These are phyloP conservation scores for Pseudorhombus dupliciocellatus DNA, from an alignment of 2,113 vertebrate genomes.

Conservation along the genomic window DNA sequence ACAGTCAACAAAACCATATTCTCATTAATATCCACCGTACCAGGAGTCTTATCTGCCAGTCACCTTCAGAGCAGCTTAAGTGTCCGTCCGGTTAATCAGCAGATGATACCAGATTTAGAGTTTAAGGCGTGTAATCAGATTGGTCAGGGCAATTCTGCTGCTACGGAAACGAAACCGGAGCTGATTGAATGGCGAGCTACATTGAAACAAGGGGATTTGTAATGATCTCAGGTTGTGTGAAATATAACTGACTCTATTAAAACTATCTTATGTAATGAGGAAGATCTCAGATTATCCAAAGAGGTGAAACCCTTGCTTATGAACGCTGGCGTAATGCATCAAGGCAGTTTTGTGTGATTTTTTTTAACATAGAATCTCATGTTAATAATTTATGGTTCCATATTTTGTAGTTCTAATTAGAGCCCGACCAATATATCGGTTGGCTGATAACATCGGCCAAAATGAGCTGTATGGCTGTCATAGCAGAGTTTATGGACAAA, in stretches of 20 bases:
- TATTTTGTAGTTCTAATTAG: neutral
- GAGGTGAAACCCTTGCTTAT: conserved; percentile 17
- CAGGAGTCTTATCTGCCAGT: conserved; percentile 24
- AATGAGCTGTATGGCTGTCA: neutral
- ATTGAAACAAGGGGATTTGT: conserved; percentile 9
- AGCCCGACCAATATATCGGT: neutral
- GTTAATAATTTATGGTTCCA: neutral
- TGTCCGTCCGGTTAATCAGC: conserved; percentile 27
- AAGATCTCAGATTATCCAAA: conserved; percentile 9
- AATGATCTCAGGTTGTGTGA: conserved; percentile 28
- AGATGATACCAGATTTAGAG: conserved; percentile 49
- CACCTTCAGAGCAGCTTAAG: conserved; percentile 32
- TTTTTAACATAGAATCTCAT: neutral
- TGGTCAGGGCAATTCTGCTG: conserved; percentile 48
- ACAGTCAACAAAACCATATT: conserved; percentile 13
- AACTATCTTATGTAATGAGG: neutral
- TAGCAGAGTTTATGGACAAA: neutral
- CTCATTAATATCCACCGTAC: conserved; percentile 22
- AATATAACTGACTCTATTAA: conserved; percentile 17
- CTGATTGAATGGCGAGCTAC: conserved; percentile 31
- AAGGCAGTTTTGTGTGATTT: neutral
- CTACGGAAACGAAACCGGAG: conserved; percentile 33
- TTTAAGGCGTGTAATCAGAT: conserved; percentile 51
- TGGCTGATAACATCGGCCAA: neutral
- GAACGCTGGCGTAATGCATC: conserved; percentile 4